Evolutionary conservation across 2,113 vertebrate genomes (phyloP).

Genomic region (Vombatus ursinus): DNA sequence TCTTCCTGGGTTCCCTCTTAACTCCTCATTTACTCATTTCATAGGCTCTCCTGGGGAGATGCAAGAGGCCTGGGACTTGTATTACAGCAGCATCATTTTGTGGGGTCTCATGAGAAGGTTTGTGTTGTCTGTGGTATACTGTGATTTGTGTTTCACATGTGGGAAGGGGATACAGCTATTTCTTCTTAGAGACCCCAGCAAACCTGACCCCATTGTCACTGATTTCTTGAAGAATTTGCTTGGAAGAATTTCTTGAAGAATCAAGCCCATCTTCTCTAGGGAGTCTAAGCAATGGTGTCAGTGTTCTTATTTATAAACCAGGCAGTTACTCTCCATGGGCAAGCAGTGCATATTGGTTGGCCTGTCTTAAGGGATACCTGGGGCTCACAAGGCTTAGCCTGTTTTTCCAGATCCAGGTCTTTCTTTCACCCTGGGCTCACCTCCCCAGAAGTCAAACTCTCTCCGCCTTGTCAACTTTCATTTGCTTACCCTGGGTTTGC

Average conservation of each 20-base stretch:
- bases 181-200: background rate
- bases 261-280: background rate
- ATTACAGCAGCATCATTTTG: background rate
- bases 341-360: background rate
- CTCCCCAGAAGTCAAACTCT: background rate
- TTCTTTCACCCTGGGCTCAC: background rate
- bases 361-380: background rate
- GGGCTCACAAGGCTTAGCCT: background rate
- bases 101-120: background rate
- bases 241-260: background rate
- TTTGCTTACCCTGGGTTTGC: background rate
- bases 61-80: background rate
- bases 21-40: background rate
- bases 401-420: background rate
- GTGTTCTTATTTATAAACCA: background rate
- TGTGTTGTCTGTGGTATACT: background rate
- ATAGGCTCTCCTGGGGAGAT: background rate
- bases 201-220: background rate
- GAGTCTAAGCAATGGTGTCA: background rate
- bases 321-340: background rate
- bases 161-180: background rate
- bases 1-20: background rate
- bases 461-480: background rate
- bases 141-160: background rate
- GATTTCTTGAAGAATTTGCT: background rate